Evolutionary conservation across 2,797 vertebrate species (phyloP), one percentile per base, ranked within the genome.

Genomic region (Schizothorax lantsangensis): DNA sequence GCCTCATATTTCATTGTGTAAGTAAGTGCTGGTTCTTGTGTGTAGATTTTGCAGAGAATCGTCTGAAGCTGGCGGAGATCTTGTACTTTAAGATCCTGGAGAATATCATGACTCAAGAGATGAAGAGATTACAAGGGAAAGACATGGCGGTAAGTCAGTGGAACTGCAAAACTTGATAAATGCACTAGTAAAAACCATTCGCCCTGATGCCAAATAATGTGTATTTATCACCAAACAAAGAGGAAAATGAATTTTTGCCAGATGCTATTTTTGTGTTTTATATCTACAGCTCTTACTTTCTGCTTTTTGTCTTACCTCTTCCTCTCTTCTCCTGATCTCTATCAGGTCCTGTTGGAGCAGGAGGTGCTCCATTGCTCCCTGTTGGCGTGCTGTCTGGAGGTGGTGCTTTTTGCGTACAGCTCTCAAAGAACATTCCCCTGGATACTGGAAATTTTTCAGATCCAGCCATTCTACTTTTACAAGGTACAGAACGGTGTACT

Each of bases 51-150:
- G 98, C 98, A 84, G 94, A 98, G 90, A 98, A 97, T 89, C 96
- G 98, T 64, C 92, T 98, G 92, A 98, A 97, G 89, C 94, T 99
- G 91, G 98, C 98, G 2, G 98, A 99, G 93, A 97, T 99, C 92
- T 94, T 99, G 10, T 99, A 98, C 94, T 99, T 96, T 91, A 99
- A 99, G 93, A 94, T 98, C 89, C 93, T 99, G 94, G 98, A 99
- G 93, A 98, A 97, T 49, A 93, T 99, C 90, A 95, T 99, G 92
- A 91, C 93, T 30, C 97, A 97, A 92, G 98, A 99, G 93, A 97
- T 93, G 81, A 96, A 95, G 89, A 95, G 97, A 71, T 95, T 98
- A 49, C 96, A 96, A 23, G 98, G 98, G 86, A 98, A 98, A 95
- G 98, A 99, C 93, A 96, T 99, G 96, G 96, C 97, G 10, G 98